phyloP scores from a whole-genome alignment of 2,113 vertebrate species.

The Myrmophylax atrothorax region DNA sequence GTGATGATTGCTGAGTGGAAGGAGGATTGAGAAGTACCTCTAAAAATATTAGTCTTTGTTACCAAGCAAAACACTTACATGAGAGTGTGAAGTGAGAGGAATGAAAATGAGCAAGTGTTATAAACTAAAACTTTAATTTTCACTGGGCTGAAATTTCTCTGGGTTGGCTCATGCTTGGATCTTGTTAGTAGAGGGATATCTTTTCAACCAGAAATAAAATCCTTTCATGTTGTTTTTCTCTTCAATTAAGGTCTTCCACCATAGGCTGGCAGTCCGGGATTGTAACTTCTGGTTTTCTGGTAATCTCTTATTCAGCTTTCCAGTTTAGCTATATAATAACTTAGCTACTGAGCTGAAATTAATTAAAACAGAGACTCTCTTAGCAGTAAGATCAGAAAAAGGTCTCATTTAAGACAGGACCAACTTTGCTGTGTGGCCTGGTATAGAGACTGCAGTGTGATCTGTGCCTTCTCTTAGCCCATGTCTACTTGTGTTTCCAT shows the following conservation, averaged over 20 bases:
- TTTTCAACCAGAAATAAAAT: background rate
- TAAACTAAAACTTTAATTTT: background rate
- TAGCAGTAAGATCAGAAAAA: background rate
- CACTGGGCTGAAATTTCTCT: background rate
- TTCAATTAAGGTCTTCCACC: background rate
- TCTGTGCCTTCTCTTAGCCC: background rate
- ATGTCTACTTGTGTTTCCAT: background rate
- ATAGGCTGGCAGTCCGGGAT: background rate
- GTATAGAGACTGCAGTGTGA: background rate
- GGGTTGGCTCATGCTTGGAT: background rate
- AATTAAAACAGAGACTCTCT: background rate
- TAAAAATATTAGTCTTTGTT: slow-evolving; percentile 45
- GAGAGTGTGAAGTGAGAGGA: slow-evolving; percentile 26
- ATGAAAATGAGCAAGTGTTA: background rate
- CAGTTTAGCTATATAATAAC: background rate
- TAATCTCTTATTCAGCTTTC: background rate
- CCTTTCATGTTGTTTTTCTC: background rate
- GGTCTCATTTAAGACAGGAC: background rate
- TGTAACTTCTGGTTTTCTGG: background rate
- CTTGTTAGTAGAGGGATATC: background rate
- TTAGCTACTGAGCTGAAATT: background rate
- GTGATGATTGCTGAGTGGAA: background rate
- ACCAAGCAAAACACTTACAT: background rate
- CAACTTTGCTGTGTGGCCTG: background rate
- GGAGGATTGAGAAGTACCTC: background rate